Evolutionary conservation across 2,113 vertebrate genomes (phyloP).

Genomic region (Corythornis cristatus): DNA sequence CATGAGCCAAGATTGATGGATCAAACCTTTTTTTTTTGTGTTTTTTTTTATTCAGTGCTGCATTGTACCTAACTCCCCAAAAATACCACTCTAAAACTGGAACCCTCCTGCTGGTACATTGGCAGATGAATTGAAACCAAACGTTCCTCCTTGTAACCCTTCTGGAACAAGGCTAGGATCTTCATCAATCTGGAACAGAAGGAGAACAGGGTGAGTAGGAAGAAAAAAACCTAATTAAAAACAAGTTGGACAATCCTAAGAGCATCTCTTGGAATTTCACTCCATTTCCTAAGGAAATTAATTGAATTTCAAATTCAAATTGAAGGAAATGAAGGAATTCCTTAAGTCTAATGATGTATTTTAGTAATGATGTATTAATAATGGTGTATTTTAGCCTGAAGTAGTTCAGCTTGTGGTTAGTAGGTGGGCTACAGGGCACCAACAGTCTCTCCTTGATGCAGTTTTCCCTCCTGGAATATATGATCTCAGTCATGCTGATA

Average conservation of each 20-base stretch:
- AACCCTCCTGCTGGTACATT: conserved; percentile 99
- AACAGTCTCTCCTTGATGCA: fast-evolving
- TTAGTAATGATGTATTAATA: no score
- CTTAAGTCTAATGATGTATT: no score
- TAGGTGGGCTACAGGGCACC: fast-evolving
- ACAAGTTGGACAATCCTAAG: neutral
- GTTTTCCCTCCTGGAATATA: neutral
- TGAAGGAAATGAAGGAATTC: no score
- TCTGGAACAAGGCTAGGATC: conserved; percentile 98
- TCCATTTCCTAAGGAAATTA: no score
- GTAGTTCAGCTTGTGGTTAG: fast-evolving
- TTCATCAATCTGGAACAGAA: conserved; percentile 90
- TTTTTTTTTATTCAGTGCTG: conserved; percentile 90
- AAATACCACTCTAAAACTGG: conserved; percentile 94
- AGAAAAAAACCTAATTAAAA: neutral
- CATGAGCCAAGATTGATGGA: conserved; percentile 99
- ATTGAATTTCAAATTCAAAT: no score
- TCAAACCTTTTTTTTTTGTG: conserved; percentile 83
- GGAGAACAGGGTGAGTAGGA: neutral
- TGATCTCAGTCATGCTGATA: neutral
- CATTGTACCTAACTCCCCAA: conserved; percentile 93
- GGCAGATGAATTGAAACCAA: conserved; percentile 97
- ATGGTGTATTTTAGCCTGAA: neutral
- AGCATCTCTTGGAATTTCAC: neutral
- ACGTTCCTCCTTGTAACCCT: conserved; percentile 96